Conservation (phyloP, 2,797 vertebrate species). For the Tenualosa thibaudeaui region DNA sequence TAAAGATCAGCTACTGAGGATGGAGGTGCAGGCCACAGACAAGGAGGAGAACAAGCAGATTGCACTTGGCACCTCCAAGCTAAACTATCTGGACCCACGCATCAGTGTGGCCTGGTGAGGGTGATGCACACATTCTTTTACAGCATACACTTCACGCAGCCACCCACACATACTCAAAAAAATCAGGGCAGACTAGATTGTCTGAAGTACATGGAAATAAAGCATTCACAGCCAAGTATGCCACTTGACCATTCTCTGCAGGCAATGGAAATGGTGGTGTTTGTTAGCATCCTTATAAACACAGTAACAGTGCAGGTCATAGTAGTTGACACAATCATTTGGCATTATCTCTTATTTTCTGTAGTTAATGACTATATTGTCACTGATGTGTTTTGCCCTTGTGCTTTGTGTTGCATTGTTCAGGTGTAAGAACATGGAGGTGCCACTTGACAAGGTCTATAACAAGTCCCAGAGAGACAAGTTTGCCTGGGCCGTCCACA, state of each 20-base stretch:
- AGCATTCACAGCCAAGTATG: background rate
- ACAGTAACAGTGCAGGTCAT: background rate
- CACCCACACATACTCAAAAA: background rate
- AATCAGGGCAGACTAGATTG: background rate
- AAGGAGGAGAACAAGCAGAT: slow-evolving; percentile 83
- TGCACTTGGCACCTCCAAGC: slow-evolving; percentile 81
- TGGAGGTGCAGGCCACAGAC: slow-evolving; percentile 83
- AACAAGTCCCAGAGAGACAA: slow-evolving; percentile 80
- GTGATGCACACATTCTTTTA: background rate
- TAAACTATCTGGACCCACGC: slow-evolving; percentile 84
- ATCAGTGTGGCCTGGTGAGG: slow-evolving; percentile 81
- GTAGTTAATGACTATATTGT: background rate
- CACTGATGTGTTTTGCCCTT: background rate
- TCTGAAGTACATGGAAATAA: background rate
- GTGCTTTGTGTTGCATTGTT: slow-evolving; percentile 9
- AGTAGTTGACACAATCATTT: background rate
- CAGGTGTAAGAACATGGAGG: slow-evolving; percentile 79
- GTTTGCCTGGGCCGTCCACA: slow-evolving; percentile 83
- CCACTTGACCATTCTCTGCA: background rate
- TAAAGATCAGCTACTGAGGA: slow-evolving; percentile 77
- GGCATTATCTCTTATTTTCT: background rate
- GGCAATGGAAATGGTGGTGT: background rate
- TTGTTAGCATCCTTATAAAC: background rate
- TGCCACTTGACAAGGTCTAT: slow-evolving; percentile 80
- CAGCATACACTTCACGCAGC: background rate